These are phyloP conservation scores for Agrotis segetum DNA, from an alignment of 2,888 invertebrate species.

Conservation along the genomic window DNA sequence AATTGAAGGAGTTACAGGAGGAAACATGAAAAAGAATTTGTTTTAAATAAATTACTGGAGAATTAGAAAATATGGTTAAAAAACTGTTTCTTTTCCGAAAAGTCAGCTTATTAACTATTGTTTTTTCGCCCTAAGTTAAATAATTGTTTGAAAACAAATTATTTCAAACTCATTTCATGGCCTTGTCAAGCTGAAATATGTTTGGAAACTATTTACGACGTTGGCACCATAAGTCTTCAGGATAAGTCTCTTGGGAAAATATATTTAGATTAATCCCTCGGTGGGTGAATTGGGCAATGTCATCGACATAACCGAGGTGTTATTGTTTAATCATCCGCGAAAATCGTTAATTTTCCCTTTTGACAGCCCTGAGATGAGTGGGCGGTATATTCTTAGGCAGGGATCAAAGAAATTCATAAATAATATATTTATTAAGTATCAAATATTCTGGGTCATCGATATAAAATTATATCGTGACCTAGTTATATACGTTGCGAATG, in stretches of 20 bases:
- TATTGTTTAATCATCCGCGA: constrained; percentile 36
- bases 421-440: constrained; percentile 18
- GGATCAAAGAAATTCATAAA: constrained; percentile 22
- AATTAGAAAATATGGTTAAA: background rate
- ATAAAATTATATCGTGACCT: constrained; percentile 14
- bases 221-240: constrained; percentile 18
- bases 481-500: background rate
- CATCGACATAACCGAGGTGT: constrained; percentile 26
- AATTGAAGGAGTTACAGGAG: constrained; percentile 20
- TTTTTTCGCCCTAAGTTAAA: background rate
- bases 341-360: constrained; percentile 28
- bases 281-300: constrained; percentile 29
- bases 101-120: background rate
- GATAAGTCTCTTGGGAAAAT: constrained; percentile 34
- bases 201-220: constrained; percentile 26
- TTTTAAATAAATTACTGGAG: background rate
- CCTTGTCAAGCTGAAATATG: constrained; percentile 24
- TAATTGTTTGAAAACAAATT: background rate
- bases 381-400: constrained; percentile 20
- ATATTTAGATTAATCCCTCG: constrained; percentile 22
- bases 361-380: constrained; percentile 20
- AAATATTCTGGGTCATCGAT: constrained; percentile 9
- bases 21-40: background rate
- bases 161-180: constrained; percentile 26
- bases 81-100: background rate